A percentile compares a stretch with the other conserved stretches of the same genome.
Evolutionary conservation across 2,797 vertebrate species (phyloP).

Genomic region (Schizopygopsis pylzovi): DNA sequence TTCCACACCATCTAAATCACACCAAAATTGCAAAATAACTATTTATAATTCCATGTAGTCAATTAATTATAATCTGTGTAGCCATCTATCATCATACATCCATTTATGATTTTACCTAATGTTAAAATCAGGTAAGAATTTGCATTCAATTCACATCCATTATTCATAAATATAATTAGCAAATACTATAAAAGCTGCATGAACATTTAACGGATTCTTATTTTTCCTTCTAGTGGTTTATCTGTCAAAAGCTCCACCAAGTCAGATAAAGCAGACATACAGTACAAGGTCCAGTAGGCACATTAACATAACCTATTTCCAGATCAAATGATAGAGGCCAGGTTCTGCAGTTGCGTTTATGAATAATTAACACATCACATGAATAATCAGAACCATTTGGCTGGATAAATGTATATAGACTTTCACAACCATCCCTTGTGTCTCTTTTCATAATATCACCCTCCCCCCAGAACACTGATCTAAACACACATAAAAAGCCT

Average conservation of each 20-base stretch:
- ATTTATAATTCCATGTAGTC: neutral
- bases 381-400: conserved; percentile 2
- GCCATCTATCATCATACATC: neutral
- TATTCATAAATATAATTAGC: neutral
- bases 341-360: neutral
- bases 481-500: neutral
- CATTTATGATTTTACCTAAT: neutral
- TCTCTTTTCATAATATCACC: neutral
- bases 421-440: neutral
- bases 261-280: neutral
- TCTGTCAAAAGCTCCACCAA: neutral
- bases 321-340: conserved; percentile 3
- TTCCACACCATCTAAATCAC: conserved; percentile 19
- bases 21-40: conserved; percentile 19
- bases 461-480: neutral
- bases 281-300: neutral
- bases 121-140: neutral
- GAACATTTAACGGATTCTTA: neutral
- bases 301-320: neutral
- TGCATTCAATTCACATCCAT: conserved; percentile 9
- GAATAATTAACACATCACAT: conserved; percentile 23
- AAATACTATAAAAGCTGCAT: neutral
- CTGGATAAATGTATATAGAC: neutral
- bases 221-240: neutral
- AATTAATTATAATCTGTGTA: neutral